Evolutionary conservation across 2,888 invertebrate species (phyloP).

Genomic region (Tinea pellionella): DNA sequence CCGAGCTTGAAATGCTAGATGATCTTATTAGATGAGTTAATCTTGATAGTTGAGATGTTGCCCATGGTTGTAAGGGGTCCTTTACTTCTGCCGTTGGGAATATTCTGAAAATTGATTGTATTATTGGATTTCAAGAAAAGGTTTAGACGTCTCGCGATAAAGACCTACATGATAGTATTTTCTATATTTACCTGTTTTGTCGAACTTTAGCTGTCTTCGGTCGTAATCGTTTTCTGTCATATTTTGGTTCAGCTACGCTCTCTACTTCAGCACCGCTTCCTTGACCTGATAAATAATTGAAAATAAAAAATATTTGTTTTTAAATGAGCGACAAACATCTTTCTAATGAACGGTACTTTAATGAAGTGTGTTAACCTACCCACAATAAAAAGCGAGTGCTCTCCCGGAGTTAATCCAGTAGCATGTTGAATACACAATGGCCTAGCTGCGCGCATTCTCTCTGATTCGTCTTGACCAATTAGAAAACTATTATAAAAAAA

Average conservation of each 20-base stretch:
- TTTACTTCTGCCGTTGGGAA: slow-evolving; percentile 35
- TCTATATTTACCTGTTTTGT: slow-evolving; percentile 43
- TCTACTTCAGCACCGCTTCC: slow-evolving; percentile 53
- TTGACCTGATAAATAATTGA: too few species aligned
- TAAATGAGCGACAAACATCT: too few species aligned
- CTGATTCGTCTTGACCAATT: slow-evolving; percentile 34
- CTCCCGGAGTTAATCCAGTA: slow-evolving; percentile 34
- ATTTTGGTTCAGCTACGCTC: slow-evolving; percentile 31
- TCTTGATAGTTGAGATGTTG: slow-evolving; percentile 49
- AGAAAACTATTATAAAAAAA: neutral
- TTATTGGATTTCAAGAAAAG: too few species aligned
- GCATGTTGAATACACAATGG: slow-evolving; percentile 54
- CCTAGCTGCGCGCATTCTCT: slow-evolving; percentile 40
- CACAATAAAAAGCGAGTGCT: slow-evolving; percentile 46
- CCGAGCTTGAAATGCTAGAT: slow-evolving; percentile 37
- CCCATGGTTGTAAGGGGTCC: slow-evolving; percentile 57
- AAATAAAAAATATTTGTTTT: too few species aligned
- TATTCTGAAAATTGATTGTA: slow-evolving; percentile 39
- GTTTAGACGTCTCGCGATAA: too few species aligned
- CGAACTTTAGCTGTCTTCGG: slow-evolving; percentile 49
- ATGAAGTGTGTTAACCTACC: slow-evolving; percentile 39
- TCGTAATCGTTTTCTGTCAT: slow-evolving; percentile 28
- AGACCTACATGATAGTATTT: too few species aligned
- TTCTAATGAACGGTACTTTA: too few species aligned
- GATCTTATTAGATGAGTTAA: slow-evolving; percentile 48